Evolutionary conservation across 1,140 invertebrate species (phyloP).

Genomic region (Lepidotrigona ventralis): DNA sequence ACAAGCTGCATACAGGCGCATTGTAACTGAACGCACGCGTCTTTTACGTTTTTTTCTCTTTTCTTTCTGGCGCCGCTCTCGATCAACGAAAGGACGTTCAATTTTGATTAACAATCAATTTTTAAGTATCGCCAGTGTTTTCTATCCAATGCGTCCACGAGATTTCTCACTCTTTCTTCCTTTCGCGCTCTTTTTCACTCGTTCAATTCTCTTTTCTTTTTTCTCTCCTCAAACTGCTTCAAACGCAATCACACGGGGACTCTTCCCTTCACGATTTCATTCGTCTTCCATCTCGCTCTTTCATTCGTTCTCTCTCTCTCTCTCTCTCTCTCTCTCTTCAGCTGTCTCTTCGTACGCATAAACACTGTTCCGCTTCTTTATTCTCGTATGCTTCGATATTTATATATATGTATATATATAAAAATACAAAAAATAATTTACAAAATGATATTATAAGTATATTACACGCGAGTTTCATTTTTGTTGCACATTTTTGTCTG

Average conservation of each 20-base stretch:
- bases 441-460: conserved; percentile 72
- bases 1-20: conserved; percentile 35
- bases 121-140: conserved; percentile 62
- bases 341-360: conserved; percentile 49
- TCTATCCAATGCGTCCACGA: conserved; percentile 49
- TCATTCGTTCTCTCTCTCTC: conserved; percentile 1
- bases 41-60: conserved; percentile 5
- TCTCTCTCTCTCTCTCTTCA: background rate
- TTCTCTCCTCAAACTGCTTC: background rate
- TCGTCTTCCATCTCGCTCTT: background rate
- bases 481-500: conserved; percentile 37
- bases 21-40: conserved; percentile 37
- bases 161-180: conserved; percentile 1
- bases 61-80: conserved; percentile 53
- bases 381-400: conserved; percentile 64
- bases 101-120: conserved; percentile 40
- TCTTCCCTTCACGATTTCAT: background rate
- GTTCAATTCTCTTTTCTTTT: background rate
- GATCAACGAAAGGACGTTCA: conserved; percentile 62
- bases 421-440: conserved; percentile 76
- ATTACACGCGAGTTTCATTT: conserved; percentile 67
- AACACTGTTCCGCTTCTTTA: conserved; percentile 62
- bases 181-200: background rate
- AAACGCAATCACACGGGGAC: background rate
- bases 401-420: conserved; percentile 66